phyloP scores from a whole-genome alignment of 2,888 invertebrate genomes.

The Spilosoma lubricipeda region DNA sequence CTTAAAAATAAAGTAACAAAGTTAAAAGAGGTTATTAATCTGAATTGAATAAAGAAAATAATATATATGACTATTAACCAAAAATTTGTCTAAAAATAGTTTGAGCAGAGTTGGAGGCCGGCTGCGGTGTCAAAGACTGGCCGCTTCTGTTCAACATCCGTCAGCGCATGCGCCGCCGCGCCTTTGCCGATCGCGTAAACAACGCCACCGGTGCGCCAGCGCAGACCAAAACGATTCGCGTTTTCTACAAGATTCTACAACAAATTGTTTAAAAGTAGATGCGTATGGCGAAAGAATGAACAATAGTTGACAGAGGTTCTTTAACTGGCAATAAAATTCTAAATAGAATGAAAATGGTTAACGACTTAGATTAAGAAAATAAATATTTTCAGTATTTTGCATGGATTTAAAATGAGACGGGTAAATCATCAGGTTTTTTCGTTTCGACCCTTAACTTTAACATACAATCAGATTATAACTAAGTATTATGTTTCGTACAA shows the following conservation, averaged over 20 bases:
- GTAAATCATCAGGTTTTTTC: neutral
- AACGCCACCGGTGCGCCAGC: slow-evolving; percentile 59
- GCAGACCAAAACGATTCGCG: slow-evolving; percentile 70
- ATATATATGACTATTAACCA: slow-evolving; percentile 52
- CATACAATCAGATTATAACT: neutral
- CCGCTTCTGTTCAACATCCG: slow-evolving; percentile 74
- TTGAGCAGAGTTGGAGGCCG: slow-evolving; percentile 64
- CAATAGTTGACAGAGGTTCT: neutral
- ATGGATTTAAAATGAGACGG: neutral
- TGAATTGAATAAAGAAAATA: slow-evolving; percentile 52
- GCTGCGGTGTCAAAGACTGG: slow-evolving; percentile 78
- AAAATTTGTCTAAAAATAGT: slow-evolving; percentile 68
- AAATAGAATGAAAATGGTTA: neutral
- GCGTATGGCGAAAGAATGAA: neutral
- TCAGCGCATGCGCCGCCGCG: slow-evolving; percentile 64
- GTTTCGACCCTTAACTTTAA: neutral
- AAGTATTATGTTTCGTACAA: neutral
- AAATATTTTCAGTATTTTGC: neutral
- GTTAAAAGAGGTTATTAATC: slow-evolving; percentile 10
- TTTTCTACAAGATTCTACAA: slow-evolving; percentile 66
- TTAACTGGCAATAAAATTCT: neutral
- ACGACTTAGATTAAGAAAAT: neutral
- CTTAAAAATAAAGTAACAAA: slow-evolving; percentile 4
- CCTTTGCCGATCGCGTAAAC: slow-evolving; percentile 73
- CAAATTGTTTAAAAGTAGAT: slow-evolving; percentile 45